phyloP scores from a whole-genome alignment of 2,797 vertebrate genomes.

The Paguma larvata region DNA sequence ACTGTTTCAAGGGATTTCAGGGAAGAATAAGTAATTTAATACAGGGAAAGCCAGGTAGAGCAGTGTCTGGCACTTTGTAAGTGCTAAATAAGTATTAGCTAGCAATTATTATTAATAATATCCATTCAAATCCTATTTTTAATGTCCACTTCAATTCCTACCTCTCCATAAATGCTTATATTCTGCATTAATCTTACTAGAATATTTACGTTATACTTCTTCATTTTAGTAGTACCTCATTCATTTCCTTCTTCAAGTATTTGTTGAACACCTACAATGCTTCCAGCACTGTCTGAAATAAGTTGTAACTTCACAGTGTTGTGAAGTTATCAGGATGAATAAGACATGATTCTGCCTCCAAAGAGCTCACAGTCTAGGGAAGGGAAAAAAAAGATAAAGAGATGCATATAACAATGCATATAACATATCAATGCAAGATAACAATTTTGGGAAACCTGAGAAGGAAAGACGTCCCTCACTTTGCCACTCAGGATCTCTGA shows the following conservation, averaged over 20 bases:
- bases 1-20: neutral
- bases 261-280: neutral
- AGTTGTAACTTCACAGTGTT: neutral
- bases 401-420: neutral
- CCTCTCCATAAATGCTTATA: neutral
- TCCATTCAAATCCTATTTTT: conserved; percentile 2
- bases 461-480: conserved; percentile 4
- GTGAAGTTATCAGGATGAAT: neutral
- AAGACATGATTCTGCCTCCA: neutral
- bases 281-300: neutral
- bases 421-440: neutral
- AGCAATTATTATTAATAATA: neutral
- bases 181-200: conserved; percentile 2
- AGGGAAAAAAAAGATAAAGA: neutral
- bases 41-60: neutral
- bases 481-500: conserved; percentile 11
- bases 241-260: conserved; percentile 51
- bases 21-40: neutral
- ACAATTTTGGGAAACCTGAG: conserved; percentile 1
- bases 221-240: neutral
- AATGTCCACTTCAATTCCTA: conserved; percentile 22
- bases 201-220: neutral
- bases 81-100: conserved; percentile 38
- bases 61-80: neutral
- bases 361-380: neutral